Percentiles rank a stretch among this genome's conserved stretches.
phyloP scores from a whole-genome alignment of 2,113 vertebrate species.

The Narcine bancroftii region DNA sequence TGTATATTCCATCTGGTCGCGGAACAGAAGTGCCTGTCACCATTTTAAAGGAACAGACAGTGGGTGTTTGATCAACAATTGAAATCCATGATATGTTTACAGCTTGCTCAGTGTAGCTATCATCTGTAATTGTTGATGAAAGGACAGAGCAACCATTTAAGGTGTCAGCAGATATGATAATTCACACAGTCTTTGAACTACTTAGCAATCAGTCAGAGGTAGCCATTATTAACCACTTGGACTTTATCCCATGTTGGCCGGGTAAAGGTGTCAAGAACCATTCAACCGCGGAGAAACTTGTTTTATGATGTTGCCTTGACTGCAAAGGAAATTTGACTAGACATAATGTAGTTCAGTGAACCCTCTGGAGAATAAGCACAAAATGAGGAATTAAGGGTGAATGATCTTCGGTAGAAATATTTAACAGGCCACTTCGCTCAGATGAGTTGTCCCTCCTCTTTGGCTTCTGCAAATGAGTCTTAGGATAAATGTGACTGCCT shows the following conservation, averaged over 20 bases:
- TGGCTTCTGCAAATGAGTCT: no score
- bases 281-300: background rate
- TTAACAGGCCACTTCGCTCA: background rate
- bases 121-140: conserved; percentile 9
- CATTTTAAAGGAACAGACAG: background rate
- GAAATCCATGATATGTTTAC: background rate
- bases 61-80: background rate
- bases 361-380: background rate
- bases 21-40: no score
- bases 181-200: background rate
- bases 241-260: background rate
- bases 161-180: conserved; percentile 31
- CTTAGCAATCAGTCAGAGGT: background rate
- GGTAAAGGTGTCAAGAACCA: background rate
- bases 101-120: background rate
- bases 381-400: background rate
- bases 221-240: conserved; percentile 21
- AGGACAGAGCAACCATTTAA: background rate
- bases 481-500: background rate
- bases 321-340: background rate
- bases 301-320: background rate
- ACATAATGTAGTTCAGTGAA: no score
- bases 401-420: background rate
- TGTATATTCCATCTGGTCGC: no score
- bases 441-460: no score